These are phyloP conservation scores for Leucoptera coffeella DNA, from an alignment of 2,888 invertebrate genomes.

Conservation along the genomic window DNA sequence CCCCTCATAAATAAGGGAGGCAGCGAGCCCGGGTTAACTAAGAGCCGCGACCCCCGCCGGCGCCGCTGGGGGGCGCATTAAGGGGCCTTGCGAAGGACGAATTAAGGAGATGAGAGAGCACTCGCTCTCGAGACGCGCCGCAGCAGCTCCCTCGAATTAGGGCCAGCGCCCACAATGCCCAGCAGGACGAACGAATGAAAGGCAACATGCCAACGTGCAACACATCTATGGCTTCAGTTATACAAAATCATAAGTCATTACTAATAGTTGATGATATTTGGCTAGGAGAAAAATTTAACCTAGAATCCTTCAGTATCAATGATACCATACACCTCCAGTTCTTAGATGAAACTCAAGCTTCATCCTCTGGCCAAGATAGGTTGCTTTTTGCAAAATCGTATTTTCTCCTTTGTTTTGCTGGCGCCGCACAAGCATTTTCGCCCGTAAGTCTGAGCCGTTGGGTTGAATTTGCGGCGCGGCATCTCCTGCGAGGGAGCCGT, in stretches of 20 bases:
- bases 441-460: slow-evolving; percentile 21
- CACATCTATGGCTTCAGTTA: too few relatives aligned
- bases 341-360: too few relatives aligned
- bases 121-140: slow-evolving; percentile 46
- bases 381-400: slow-evolving; percentile 45
- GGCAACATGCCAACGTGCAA: too few relatives aligned
- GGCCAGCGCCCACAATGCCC: too few relatives aligned
- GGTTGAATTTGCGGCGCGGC: slow-evolving; percentile 9
- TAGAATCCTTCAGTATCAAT: too few relatives aligned
- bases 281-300: too few relatives aligned
- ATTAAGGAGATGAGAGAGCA: slow-evolving; percentile 54
- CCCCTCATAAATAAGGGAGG: slow-evolving; percentile 47
- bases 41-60: slow-evolving; percentile 33
- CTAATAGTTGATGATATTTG: too few relatives aligned
- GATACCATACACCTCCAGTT: too few relatives aligned
- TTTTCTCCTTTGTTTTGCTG: slow-evolving; percentile 46
- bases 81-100: slow-evolving; percentile 51
- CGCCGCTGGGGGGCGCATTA: slow-evolving; percentile 35
- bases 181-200: too few relatives aligned
- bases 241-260: too few relatives aligned
- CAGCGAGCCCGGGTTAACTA: slow-evolving; percentile 42
- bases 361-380: slow-evolving; percentile 45
- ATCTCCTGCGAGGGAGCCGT: slow-evolving; percentile 45
- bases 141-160: slow-evolving; percentile 39
- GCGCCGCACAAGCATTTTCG: slow-evolving; percentile 21